Conservation (phyloP, 2,888 invertebrate genomes). For the Globia sparganii region DNA sequence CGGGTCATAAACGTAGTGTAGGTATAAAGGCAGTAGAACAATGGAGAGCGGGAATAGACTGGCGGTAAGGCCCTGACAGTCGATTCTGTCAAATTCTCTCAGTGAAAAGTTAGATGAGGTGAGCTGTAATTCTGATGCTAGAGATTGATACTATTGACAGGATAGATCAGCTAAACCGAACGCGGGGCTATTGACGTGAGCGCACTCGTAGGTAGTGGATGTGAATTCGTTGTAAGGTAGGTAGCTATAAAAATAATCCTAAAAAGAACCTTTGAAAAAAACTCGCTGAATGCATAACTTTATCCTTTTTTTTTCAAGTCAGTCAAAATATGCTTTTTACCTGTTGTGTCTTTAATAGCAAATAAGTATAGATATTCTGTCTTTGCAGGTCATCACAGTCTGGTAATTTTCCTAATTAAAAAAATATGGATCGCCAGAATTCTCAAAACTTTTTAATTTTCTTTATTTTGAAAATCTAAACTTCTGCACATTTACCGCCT, state of each 20-base stretch:
- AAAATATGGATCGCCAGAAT: not conserved
- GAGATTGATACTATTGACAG: too few species aligned
- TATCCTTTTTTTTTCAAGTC: not conserved
- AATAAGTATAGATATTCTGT: not conserved
- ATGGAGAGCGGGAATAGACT: not conserved
- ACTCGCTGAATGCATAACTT: not conserved
- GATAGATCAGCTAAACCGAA: not conserved
- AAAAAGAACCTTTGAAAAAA: too few species aligned
- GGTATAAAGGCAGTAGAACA: slow-evolving; percentile 16
- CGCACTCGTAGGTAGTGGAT: not conserved
- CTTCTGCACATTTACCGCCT: slow-evolving; percentile 18
- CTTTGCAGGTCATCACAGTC: not conserved
- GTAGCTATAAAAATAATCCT: not conserved
- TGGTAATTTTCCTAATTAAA: not conserved
- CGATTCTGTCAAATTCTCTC: too few species aligned
- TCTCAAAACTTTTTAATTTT: not conserved
- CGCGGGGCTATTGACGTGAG: not conserved
- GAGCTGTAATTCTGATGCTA: too few species aligned
- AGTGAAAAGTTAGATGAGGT: too few species aligned
- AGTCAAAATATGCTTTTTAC: not conserved
- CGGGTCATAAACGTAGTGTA: slow-evolving; percentile 21
- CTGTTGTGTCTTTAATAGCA: not conserved
- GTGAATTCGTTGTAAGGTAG: too few species aligned
- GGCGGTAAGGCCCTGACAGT: not conserved
- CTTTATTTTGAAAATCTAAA: not conserved